Base-by-base conservation (phyloP, 2,797 vertebrate genomes). In the Anas bernieri region DNA sequence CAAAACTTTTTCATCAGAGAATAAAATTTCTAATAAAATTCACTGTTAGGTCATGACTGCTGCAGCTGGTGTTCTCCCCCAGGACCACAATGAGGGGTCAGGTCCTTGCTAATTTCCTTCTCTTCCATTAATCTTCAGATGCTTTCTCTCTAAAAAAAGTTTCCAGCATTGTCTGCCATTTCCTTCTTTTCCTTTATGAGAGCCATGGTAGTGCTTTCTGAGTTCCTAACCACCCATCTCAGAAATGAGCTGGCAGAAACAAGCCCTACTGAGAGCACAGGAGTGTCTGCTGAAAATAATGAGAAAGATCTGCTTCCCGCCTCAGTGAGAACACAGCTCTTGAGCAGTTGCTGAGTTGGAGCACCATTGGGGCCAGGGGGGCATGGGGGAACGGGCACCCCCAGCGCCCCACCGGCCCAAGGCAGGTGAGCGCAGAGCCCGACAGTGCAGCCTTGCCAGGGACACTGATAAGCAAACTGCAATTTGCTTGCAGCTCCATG, bases 401-500 rank as follows among this genome's bases (percentile, higher is more conserved):
- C 50, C 50, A 26, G 50, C 15, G 5, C 23, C 50, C 50, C 50
- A 50, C 48, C 5, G 1, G 7, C 22, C 22, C 45, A 22, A 8
- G 43, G 12, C 37, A 16, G 55, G 1, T 12, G 70, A 69, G 30
- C 4, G 9, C 11, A 23, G 67, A 11, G 35, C 52, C 72, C 33
- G n/a, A 52, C 31, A 23, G 6, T 4, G 62, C 56, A 23, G 41
- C 21, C 75, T 33, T 14, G 2, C 25, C 31, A 1, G 70, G 20
- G 37, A 33, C 5, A 22, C 52, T 1, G 2, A 80, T 25, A 45
- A 78, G 52, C 62, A 55, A 70, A 39, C 18, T 33, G 33, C 48
- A 14, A 54, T 75, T 78, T 93, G 72, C 90, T 84, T 61, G 58
- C 66, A 86, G 48, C 81, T 43, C 75, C 74, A 6, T 61, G 64